Evolutionary conservation across 2,797 vertebrate genomes (phyloP), one percentile per base, ranked within the genome.

Genomic region (Bryconaethiops microstoma): DNA sequence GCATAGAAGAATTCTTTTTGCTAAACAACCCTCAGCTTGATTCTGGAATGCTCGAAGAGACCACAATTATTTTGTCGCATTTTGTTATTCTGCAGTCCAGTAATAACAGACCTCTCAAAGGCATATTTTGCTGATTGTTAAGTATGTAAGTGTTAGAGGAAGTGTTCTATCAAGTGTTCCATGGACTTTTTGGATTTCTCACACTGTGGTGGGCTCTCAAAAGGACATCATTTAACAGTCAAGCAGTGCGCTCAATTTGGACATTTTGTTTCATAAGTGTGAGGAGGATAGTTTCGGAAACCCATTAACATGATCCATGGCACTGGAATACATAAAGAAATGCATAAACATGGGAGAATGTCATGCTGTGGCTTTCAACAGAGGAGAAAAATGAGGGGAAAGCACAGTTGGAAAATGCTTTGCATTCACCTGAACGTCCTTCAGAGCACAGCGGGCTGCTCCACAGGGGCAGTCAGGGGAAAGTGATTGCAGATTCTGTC

Each of bases 361-460:
- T 83, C 75, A 67, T 71, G 60, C 67, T 6, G 52, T 65, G 76
- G 19, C 87, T 79, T 74, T 72, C 50, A 54, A 71, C 39, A 77
- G 45, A 10, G n/a, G 52, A 76, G 60, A 80, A 82, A 89, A 87
- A 89, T 77, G 54, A 80, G 23, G 67, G 67, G 21, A 80, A 81
- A 3, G 23, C 88, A 79, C 82, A 84, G 84, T 77, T 83, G 78
- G 80, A 29, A 76, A 86, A 62, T 85, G 25, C 71, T 77, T 84
- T 88, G 83, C 83, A 87, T 90, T 91, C 88, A 88, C 88, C 87
- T 85, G 76, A 81, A 83, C 64, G 88, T 91, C 91, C 89, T 91
- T 90, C 85, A 88, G 48, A 86, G 83, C 14, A 29, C 8, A 3
- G 83, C 67, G 6, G 64, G 74, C 39, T 80, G 54, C 76, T 13